phyloP scores from a whole-genome alignment of 1,140 invertebrate species.

The Idris sp. region DNA sequence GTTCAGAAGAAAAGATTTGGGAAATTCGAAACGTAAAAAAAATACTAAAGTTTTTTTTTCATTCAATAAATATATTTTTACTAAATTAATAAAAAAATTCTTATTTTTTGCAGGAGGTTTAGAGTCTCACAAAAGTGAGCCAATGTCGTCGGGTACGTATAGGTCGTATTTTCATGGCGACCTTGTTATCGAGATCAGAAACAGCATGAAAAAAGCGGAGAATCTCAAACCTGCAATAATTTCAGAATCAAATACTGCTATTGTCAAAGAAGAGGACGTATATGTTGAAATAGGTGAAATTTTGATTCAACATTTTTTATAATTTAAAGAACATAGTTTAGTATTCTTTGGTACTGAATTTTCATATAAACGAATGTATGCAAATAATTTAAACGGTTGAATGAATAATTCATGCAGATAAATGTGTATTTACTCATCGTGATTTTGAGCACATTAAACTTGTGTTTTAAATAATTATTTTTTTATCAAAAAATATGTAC shows the following conservation, averaged over 20 bases:
- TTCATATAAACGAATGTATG: too few relatives aligned
- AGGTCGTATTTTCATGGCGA: constrained; percentile 67
- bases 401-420: too few relatives aligned
- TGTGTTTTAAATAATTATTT: too few relatives aligned
- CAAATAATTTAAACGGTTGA: too few relatives aligned
- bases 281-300: constrained; percentile 71
- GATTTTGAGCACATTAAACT: too few relatives aligned
- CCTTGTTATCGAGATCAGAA: constrained; percentile 64
- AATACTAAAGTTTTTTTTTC: neutral
- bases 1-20: constrained; percentile 27
- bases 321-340: too few relatives aligned
- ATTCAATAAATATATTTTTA: too few relatives aligned
- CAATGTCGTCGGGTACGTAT: constrained; percentile 69
- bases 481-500: too few relatives aligned
- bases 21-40: constrained; percentile 15
- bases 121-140: constrained; percentile 58
- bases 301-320: too few relatives aligned
- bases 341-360: too few relatives aligned
- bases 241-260: constrained; percentile 30
- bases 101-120: constrained; percentile 14
- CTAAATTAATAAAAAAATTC: too few relatives aligned
- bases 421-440: too few relatives aligned
- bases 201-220: constrained; percentile 60
- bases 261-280: constrained; percentile 57
- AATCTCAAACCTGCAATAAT: constrained; percentile 63